These are phyloP conservation scores for Venustoraphidia nigricollis DNA, from an alignment of 2,888 invertebrate species.

Conservation along the genomic window DNA sequence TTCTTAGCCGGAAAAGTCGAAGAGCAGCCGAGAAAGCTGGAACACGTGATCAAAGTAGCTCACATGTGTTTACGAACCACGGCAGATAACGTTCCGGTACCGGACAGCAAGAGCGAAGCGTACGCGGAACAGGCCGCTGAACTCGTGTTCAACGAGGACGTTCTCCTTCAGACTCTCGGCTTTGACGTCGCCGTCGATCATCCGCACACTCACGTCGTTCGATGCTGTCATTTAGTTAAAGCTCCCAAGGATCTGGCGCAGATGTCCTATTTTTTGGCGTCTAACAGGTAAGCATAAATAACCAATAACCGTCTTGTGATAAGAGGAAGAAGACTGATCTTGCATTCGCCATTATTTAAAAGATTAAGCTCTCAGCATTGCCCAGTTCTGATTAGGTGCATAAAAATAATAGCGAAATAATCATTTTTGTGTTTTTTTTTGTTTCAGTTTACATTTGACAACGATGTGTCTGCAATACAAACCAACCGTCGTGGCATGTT, in stretches of 20 bases:
- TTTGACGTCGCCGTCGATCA: constrained; percentile 98
- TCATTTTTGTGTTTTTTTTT: constrained; percentile 5
- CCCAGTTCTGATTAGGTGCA: neutral
- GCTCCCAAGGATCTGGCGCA: constrained; percentile 94
- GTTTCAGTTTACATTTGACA: constrained; percentile 81
- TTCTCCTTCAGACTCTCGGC: constrained; percentile 89
- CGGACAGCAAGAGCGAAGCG: constrained; percentile 57
- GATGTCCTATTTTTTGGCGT: constrained; percentile 97
- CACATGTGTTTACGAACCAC: constrained; percentile 72
- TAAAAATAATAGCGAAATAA: neutral
- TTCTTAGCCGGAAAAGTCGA: constrained; percentile 97
- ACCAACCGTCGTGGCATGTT: constrained; percentile 93
- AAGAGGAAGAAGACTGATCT: no score
- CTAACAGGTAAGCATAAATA: constrained; percentile 58
- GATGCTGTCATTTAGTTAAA: constrained; percentile 30
- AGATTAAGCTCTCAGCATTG: no score
- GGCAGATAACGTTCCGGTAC: constrained; percentile 46
- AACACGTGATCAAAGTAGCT: constrained; percentile 86
- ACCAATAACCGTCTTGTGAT: no score
- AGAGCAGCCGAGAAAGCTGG: constrained; percentile 94
- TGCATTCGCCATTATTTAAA: no score
- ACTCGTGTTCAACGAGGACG: constrained; percentile 92
- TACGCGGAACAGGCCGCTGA: constrained; percentile 73
- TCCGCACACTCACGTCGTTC: constrained; percentile 93
- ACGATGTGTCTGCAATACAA: constrained; percentile 96